A percentile compares a stretch with the other conserved stretches of the same genome.
phyloP scores from a whole-genome alignment of 2,113 vertebrate species.

The Atherinomorus stipes region DNA sequence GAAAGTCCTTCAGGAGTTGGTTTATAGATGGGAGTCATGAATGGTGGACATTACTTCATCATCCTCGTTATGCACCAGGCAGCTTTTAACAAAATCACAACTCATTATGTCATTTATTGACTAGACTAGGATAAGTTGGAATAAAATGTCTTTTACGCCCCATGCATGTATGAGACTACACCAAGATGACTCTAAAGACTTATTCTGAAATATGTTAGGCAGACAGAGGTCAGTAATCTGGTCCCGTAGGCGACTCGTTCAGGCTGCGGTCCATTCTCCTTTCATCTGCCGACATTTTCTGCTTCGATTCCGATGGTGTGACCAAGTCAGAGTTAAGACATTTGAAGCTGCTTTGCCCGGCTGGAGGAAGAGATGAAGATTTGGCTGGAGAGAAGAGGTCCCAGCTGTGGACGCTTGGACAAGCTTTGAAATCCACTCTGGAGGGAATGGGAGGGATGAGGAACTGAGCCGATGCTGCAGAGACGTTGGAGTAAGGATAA shows the following conservation, averaged over 20 bases:
- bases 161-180: not conserved
- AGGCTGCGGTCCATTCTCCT: conserved; percentile 68
- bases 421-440: conserved; percentile 82
- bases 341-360: conserved; percentile 14
- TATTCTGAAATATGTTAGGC: not conserved
- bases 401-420: conserved; percentile 76
- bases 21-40: not conserved
- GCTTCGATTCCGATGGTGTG: conserved; percentile 11
- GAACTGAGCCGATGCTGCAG: conserved; percentile 79
- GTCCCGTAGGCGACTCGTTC: not conserved
- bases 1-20: not conserved
- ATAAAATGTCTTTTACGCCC: not conserved
- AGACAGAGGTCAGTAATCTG: conserved; percentile 28
- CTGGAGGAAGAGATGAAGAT: conserved; percentile 61
- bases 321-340: conserved; percentile 25
- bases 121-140: not conserved
- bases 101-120: not conserved
- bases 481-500: conserved; percentile 64
- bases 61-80: not conserved
- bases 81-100: not conserved
- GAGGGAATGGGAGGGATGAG: conserved; percentile 71
- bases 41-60: not conserved
- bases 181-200: not conserved
- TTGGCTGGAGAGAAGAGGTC: conserved; percentile 76
- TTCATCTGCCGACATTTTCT: conserved; percentile 79